phyloP scores from a whole-genome alignment of 1,140 invertebrate species.

The Anthonomus grandis region DNA sequence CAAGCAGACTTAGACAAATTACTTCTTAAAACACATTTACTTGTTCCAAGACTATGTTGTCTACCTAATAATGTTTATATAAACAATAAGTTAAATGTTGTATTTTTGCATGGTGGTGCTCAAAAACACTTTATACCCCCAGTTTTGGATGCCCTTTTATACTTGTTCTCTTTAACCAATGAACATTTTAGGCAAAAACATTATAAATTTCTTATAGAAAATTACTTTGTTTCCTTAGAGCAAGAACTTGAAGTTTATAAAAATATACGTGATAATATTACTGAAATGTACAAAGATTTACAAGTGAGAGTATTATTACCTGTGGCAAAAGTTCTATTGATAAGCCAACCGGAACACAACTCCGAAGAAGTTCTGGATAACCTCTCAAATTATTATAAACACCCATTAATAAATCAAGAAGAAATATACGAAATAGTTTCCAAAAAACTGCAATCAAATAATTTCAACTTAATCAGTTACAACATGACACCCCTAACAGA shows the following conservation, averaged over 20 bases:
- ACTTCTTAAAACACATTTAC: background rate
- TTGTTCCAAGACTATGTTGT: slow-evolving; percentile 7
- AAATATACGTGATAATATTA: background rate
- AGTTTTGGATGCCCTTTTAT: slow-evolving; percentile 15
- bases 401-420: slow-evolving; percentile 13
- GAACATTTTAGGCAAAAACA: slow-evolving; percentile 20
- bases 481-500: slow-evolving; percentile 1
- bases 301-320: slow-evolving; percentile 7
- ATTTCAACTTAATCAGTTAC: slow-evolving; percentile 9
- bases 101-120: slow-evolving; percentile 1
- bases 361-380: slow-evolving; percentile 6
- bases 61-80: slow-evolving; percentile 6
- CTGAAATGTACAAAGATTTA: background rate
- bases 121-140: slow-evolving; percentile 6
- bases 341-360: background rate
- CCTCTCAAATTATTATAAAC: slow-evolving; percentile 12
- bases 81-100: background rate
- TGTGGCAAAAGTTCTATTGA: background rate
- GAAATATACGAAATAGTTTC: slow-evolving; percentile 8
- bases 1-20: slow-evolving; percentile 7
- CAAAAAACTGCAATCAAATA: slow-evolving; percentile 1
- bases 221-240: slow-evolving; percentile 8
- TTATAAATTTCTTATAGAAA: background rate
- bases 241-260: background rate
- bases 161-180: slow-evolving; percentile 15